phyloP scores from a whole-genome alignment of 2,113 vertebrate genomes.

The Brachyistius frenatus region DNA sequence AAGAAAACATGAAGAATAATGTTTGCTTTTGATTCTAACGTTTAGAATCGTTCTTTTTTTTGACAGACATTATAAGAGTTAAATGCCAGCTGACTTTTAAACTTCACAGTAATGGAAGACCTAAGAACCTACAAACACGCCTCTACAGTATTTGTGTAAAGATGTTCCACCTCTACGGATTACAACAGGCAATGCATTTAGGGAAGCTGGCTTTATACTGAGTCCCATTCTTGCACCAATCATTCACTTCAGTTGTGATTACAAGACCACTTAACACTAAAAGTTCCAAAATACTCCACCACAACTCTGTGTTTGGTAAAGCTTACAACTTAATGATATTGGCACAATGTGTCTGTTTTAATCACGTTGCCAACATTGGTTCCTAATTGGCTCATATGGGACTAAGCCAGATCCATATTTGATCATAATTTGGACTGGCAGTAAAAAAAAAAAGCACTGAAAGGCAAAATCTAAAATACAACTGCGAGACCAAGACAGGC shows the following conservation, averaged over 20 bases:
- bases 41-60: not conserved
- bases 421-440: conserved; percentile 1
- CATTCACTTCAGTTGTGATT: conserved; percentile 52
- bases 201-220: conserved; percentile 4
- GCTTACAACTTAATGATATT: conserved; percentile 5
- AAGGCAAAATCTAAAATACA: conserved; percentile 20
- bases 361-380: conserved; percentile 23
- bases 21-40: not conserved
- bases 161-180: conserved; percentile 18
- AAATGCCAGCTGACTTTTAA: not conserved
- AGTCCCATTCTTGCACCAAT: conserved; percentile 24
- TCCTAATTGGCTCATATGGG: conserved; percentile 42
- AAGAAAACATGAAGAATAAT: not conserved
- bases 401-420: conserved; percentile 1
- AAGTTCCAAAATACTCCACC: conserved; percentile 20
- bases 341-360: conserved; percentile 29
- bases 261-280: conserved; percentile 34
- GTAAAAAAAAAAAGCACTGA: not conserved
- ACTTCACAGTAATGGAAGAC: conserved; percentile 5
- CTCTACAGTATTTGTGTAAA: conserved; percentile 18
- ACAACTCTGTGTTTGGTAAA: conserved; percentile 25
- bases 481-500: not conserved
- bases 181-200: conserved; percentile 22
- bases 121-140: not conserved
- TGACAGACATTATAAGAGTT: not conserved